Percentiles rank a stretch among this genome's conserved stretches.
These are phyloP conservation scores for Brachyopa scutellaris DNA, from an alignment of 2,888 invertebrate species.

Conservation along the genomic window DNA sequence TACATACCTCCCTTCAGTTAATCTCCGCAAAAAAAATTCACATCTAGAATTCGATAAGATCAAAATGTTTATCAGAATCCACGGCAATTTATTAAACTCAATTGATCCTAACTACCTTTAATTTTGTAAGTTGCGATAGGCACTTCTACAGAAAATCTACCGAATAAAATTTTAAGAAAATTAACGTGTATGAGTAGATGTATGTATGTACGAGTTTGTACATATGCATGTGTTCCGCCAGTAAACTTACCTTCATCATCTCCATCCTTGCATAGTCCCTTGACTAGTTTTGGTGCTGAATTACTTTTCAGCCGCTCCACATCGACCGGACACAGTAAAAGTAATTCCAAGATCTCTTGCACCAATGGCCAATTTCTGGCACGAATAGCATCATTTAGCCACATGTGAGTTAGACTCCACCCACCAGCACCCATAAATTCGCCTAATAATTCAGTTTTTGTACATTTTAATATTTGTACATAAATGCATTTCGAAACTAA, in stretches of 20 bases:
- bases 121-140: too few relatives aligned
- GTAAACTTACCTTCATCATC: slow-evolving; percentile 90
- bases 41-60: too few relatives aligned
- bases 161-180: too few relatives aligned
- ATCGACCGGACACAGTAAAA: slow-evolving; percentile 94
- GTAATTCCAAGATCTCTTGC: slow-evolving; percentile 91
- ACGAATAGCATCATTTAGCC: slow-evolving; percentile 94
- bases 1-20: too few relatives aligned
- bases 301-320: slow-evolving; percentile 95
- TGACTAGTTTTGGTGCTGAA: slow-evolving; percentile 95
- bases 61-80: too few relatives aligned
- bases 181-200: too few relatives aligned
- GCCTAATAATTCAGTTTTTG: slow-evolving; percentile 90
- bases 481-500: slow-evolving; percentile 97
- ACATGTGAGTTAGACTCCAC: slow-evolving; percentile 94
- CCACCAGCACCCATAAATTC: slow-evolving; percentile 95
- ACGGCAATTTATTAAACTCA: too few relatives aligned
- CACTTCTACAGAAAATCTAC: too few relatives aligned
- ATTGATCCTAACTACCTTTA: too few relatives aligned
- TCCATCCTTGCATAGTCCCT: slow-evolving; percentile 91
- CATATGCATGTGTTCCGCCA: too few relatives aligned
- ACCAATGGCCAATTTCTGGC: slow-evolving; percentile 94
- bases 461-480: slow-evolving; percentile 94
- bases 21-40: too few relatives aligned
- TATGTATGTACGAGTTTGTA: neutral